Evolutionary conservation across 1,140 invertebrate genomes (phyloP), one percentile per base, ranked within the genome.

Genomic region (Caenorhabditis inopinata): DNA sequence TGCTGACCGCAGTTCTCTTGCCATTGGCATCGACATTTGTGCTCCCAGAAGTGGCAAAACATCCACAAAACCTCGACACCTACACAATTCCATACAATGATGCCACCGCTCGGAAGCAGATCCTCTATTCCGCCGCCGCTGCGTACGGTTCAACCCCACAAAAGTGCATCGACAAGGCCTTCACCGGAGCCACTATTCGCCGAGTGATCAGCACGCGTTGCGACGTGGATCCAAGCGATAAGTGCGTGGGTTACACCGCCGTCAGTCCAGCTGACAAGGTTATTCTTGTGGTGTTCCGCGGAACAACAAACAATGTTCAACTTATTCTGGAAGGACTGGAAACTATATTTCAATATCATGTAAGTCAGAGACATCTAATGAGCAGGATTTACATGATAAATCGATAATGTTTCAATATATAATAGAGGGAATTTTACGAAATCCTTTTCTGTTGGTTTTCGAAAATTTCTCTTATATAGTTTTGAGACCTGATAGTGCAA

Each of bases 281-380:
- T 3, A 83, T 83, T 62, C 82, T 83, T 68, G 29, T 82, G n/a
- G 29, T 53, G 25, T 83, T 83, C 80, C 82, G 82, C 14, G 82
- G 82, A 32, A 83, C 82, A 11, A 73, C 48, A 29, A 74, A 58
- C 27, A 78, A 78, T 80, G 32, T 76, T 11, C 80, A 83, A 27
- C 62, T 83, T 29, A 51, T 82, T 38, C 35, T 76, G 62, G 82
- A 83, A 27, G 53, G 74, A 25, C 23, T 83, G 16, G 80, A 82
- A 45, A 83, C 79, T 21, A 78, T 83, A 2, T 48, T 82, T 16
- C 42, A 74, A 29, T 68, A 75, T 23, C 78, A 79, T 38, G 78
- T 79, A 35, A 48, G 78, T 35, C 5, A 7, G 14, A 53, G n/a
- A 2, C 21, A 0, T 4, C 5, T 2, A 25, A 21, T 74, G 23